Percentiles rank a stretch among this genome's conserved stretches.
Conservation (phyloP, 2,797 vertebrate genomes). For the Heteromormyrus szaboi region DNA sequence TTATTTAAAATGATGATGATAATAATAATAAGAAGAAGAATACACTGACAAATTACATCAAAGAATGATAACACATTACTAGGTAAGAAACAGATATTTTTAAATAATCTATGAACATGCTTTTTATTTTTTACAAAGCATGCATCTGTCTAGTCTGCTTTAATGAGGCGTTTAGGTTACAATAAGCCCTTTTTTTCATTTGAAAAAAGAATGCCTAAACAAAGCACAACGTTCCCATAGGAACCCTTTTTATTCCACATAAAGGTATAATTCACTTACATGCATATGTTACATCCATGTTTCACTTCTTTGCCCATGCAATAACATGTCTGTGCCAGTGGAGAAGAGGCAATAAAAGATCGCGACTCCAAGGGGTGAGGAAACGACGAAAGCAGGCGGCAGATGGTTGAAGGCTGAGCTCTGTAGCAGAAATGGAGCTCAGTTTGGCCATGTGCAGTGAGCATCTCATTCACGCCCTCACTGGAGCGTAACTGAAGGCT, state of each 20-base stretch:
- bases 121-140: constrained; percentile 2
- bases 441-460: constrained; percentile 58
- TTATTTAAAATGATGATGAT: neutral
- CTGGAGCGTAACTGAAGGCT: constrained; percentile 44
- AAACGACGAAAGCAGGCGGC: constrained; percentile 11
- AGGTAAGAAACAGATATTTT: neutral
- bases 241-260: neutral
- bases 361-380: constrained; percentile 8
- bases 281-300: constrained; percentile 32
- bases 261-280: constrained; percentile 35
- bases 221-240: neutral
- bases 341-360: constrained; percentile 17
- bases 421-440: constrained; percentile 36
- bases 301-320: constrained; percentile 24
- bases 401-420: constrained; percentile 23
- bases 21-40: neutral
- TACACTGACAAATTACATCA: neutral
- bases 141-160: neutral
- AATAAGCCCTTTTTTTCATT: neutral
- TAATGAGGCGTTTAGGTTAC: neutral
- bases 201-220: neutral
- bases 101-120: neutral
- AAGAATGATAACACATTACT: neutral
- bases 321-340: constrained; percentile 24
- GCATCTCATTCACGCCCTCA: constrained; percentile 25